Conservation (phyloP, 2,797 vertebrate genomes). For the Anguilla anguilla region DNA sequence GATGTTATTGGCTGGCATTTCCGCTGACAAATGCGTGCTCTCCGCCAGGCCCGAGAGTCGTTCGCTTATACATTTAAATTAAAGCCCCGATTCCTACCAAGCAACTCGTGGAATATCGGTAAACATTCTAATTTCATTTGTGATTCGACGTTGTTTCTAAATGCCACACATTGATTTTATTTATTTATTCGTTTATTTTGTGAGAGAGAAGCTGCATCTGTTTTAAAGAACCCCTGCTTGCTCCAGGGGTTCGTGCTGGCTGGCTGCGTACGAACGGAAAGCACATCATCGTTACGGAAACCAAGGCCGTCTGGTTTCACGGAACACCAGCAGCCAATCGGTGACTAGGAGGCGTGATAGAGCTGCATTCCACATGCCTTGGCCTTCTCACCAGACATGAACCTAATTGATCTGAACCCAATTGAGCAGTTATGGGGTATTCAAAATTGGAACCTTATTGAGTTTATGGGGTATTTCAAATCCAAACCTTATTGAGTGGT, state of each 20-base stretch:
- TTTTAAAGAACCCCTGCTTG: background rate
- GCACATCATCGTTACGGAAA: background rate
- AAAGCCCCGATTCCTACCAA: background rate
- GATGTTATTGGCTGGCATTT: conserved; percentile 36
- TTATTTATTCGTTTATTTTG: too few relatives aligned
- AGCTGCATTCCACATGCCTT: too few relatives aligned
- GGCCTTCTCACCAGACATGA: too few relatives aligned
- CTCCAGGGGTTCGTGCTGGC: too few relatives aligned
- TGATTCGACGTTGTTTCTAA: background rate
- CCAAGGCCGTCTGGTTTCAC: too few relatives aligned
- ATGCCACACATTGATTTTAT: background rate
- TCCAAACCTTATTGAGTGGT: too few relatives aligned
- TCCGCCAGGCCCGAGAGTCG: background rate
- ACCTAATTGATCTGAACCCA: too few relatives aligned
- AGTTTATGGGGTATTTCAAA: too few relatives aligned
- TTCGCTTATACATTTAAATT: conserved; percentile 7
- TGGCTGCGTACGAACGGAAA: background rate
- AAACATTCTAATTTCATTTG: background rate
- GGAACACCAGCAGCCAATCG: too few relatives aligned
- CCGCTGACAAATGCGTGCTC: background rate
- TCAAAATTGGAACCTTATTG: too few relatives aligned
- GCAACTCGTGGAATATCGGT: background rate
- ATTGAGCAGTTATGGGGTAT: too few relatives aligned
- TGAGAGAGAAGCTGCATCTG: background rate
- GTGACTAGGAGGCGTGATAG: too few relatives aligned